A percentile compares a stretch with the other conserved stretches of the same genome.
phyloP scores from a whole-genome alignment of 2,888 invertebrate genomes.

The Pammene aurita region DNA sequence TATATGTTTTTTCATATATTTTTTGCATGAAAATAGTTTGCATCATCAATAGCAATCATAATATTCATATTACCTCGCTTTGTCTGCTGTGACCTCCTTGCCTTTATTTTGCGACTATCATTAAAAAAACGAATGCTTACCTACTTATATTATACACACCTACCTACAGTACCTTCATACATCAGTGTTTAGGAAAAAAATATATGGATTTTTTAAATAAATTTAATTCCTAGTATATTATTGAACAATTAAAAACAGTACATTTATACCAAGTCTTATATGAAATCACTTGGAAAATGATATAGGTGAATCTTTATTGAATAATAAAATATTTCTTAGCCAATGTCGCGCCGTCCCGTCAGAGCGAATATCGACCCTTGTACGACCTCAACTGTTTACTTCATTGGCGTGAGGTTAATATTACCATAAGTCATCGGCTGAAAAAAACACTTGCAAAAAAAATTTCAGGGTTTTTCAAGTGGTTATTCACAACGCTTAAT shows the following conservation, averaged over 20 bases:
- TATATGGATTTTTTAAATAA: too few species aligned
- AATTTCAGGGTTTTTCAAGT: constrained; percentile 5
- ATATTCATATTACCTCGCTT: constrained; percentile 37
- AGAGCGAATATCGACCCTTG: constrained; percentile 2
- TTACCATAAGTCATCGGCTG: constrained; percentile 22
- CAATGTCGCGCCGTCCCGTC: constrained; percentile 10
- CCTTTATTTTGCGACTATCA: constrained; percentile 20
- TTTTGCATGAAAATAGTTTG: constrained; percentile 37
- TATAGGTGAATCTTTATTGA: neutral
- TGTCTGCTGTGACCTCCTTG: constrained; percentile 34
- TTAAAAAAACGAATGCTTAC: constrained; percentile 11
- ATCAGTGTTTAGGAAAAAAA: too few species aligned
- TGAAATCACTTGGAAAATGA: too few species aligned
- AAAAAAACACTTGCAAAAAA: constrained; percentile 34
- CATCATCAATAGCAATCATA: constrained; percentile 36
- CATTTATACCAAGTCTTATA: too few species aligned
- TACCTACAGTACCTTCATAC: too few species aligned
- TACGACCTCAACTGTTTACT: constrained; percentile 11
- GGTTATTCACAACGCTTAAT: neutral
- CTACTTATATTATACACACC: too few species aligned
- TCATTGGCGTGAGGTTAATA: constrained; percentile 16
- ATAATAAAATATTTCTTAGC: constrained; percentile 3
- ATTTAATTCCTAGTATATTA: too few species aligned
- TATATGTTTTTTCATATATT: constrained; percentile 38
- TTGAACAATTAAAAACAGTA: too few species aligned